Conservation (phyloP, 2,113 vertebrate species). For the Suricata suricatta region DNA sequence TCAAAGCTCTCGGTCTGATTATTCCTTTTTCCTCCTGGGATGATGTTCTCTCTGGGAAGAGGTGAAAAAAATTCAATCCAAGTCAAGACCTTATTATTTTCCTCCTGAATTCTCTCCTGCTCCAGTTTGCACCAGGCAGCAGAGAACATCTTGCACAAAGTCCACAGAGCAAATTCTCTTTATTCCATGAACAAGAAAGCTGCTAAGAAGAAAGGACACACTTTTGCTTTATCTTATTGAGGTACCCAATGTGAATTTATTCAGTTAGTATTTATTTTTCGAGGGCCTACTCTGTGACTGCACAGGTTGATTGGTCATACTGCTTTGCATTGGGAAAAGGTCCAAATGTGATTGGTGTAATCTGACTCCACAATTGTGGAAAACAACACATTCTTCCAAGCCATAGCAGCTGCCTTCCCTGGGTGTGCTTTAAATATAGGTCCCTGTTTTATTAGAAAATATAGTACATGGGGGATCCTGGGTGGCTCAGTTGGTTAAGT, state of each 20-base stretch:
- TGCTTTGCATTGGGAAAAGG: background rate
- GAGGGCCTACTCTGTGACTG: background rate
- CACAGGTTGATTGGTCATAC: background rate
- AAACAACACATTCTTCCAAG: background rate
- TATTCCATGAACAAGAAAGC: background rate
- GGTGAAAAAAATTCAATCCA: background rate
- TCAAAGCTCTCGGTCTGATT: constrained; percentile 47
- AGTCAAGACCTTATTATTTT: background rate
- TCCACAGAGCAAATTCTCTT: background rate
- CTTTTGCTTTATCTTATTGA: background rate
- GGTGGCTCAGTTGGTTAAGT: too few species aligned
- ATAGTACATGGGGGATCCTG: background rate
- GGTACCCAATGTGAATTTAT: constrained; percentile 30
- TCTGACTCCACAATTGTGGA: accelerated
- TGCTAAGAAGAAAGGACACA: background rate
- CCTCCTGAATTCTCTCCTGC: background rate
- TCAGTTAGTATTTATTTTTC: constrained; percentile 38
- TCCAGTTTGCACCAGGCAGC: background rate
- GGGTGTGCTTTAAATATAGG: background rate
- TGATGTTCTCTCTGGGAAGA: background rate
- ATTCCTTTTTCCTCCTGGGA: background rate
- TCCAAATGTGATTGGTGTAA: background rate
- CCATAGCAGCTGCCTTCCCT: background rate
- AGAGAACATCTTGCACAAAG: background rate
- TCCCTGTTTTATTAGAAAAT: background rate